A percentile compares a stretch with the other conserved stretches of the same genome.
phyloP scores from a whole-genome alignment of 2,797 vertebrate species.

The Eurystomus glaucurus region DNA sequence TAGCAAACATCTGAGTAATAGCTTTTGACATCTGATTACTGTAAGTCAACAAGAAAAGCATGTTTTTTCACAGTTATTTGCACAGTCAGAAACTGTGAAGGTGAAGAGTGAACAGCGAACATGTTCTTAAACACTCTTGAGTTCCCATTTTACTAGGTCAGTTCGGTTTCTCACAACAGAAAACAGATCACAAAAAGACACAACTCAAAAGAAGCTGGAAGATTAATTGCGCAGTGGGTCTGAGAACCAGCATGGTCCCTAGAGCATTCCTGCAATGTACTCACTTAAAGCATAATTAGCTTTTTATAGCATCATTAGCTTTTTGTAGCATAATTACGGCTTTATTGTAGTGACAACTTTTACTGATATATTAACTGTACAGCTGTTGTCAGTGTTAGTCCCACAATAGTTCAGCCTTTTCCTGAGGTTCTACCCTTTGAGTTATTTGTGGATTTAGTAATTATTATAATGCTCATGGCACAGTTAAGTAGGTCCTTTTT shows the following conservation, averaged over 20 bases:
- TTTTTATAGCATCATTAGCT: neutral
- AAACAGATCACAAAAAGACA: neutral
- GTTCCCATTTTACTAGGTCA: neutral
- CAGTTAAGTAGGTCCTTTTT: neutral
- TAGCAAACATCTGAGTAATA: neutral
- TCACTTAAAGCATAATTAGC: neutral
- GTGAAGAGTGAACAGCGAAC: neutral
- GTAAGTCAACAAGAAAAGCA: neutral
- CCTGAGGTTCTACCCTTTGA: neutral
- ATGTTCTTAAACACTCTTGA: accelerated
- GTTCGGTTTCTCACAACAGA: neutral
- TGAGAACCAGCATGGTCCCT: accelerated
- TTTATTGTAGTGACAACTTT: neutral
- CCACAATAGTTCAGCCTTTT: neutral
- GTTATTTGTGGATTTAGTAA: neutral
- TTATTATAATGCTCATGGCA: neutral
- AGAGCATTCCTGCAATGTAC: neutral
- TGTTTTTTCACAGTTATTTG: neutral
- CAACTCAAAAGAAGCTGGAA: neutral
- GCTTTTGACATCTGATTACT: neutral
- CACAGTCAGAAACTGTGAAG: neutral
- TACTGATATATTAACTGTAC: neutral
- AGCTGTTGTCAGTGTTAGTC: neutral
- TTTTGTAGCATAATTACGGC: neutral
- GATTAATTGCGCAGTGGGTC: neutral